Evolutionary conservation across 2,113 vertebrate genomes (phyloP).

Genomic region (Apodemus sylvaticus): DNA sequence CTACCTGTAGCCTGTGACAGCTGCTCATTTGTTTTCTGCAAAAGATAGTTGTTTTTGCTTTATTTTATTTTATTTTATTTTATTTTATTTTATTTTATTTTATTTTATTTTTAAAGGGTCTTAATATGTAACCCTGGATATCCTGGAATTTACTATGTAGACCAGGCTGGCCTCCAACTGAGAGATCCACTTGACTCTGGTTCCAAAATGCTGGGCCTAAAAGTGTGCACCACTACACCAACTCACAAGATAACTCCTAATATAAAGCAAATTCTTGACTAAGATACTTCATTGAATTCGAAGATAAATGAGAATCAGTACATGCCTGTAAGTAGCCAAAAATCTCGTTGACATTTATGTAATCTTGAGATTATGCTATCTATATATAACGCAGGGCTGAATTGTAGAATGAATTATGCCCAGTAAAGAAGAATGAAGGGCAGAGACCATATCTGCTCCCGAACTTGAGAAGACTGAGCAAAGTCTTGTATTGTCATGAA

Average conservation of each 20-base stretch:
- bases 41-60: not conserved
- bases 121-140: not conserved
- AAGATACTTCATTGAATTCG: constrained; percentile 10
- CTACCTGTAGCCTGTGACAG: not conserved
- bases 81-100: not conserved
- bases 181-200: not conserved
- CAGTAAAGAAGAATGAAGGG: constrained; percentile 30
- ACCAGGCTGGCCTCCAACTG: not conserved
- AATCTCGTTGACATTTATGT: constrained; percentile 6
- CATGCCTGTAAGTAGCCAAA: constrained; percentile 40
- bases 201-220: not conserved
- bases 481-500: not conserved
- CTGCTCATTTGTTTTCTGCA: constrained; percentile 32
- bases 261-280: not conserved
- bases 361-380: constrained; percentile 48
- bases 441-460: constrained; percentile 19
- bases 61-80: not conserved
- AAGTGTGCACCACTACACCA: not conserved
- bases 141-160: not conserved
- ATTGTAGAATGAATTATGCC: constrained; percentile 35
- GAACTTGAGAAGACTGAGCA: constrained; percentile 31
- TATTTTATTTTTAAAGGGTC: not conserved
- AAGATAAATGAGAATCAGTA: constrained; percentile 26
- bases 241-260: not conserved
- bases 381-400: not conserved